Conservation (phyloP, 2,888 invertebrate species). For the Cancer borealis region DNA sequence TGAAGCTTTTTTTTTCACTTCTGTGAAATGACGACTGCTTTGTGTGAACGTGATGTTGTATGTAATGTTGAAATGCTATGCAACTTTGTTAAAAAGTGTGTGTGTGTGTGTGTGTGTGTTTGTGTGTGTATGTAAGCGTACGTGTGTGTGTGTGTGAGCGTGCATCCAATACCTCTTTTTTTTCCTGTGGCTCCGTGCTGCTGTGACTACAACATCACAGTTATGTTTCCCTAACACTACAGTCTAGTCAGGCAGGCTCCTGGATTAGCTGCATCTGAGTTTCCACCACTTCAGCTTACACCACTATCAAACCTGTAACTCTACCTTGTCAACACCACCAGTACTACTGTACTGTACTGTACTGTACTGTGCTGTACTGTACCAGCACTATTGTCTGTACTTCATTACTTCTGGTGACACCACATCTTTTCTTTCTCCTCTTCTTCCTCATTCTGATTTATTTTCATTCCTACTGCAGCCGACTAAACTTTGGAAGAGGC, state of each 20-base stretch:
- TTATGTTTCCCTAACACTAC: neutral
- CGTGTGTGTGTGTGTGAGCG: neutral
- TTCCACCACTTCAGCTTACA: neutral
- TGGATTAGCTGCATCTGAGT: constrained; percentile 69
- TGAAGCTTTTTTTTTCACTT: neutral
- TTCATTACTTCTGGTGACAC: neutral
- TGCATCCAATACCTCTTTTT: neutral
- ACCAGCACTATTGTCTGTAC: neutral
- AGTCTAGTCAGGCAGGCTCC: constrained; percentile 75
- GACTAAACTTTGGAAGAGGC: too few relatives aligned
- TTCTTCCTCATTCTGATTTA: neutral
- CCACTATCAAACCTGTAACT: neutral
- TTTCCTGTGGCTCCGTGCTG: neutral
- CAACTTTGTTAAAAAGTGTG: constrained; percentile 34
- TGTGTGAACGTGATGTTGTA: neutral
- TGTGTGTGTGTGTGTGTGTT: neutral
- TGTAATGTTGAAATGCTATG: constrained; percentile 18
- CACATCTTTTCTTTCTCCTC: neutral
- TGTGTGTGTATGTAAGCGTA: neutral
- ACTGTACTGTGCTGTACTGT: too few relatives aligned
- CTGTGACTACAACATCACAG: neutral
- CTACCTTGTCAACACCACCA: neutral
- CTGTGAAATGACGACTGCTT: neutral
- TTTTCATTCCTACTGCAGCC: neutral
- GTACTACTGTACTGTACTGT: neutral